Base-by-base conservation (phyloP, 2,888 invertebrate species). In the Lypha dubia region DNA sequence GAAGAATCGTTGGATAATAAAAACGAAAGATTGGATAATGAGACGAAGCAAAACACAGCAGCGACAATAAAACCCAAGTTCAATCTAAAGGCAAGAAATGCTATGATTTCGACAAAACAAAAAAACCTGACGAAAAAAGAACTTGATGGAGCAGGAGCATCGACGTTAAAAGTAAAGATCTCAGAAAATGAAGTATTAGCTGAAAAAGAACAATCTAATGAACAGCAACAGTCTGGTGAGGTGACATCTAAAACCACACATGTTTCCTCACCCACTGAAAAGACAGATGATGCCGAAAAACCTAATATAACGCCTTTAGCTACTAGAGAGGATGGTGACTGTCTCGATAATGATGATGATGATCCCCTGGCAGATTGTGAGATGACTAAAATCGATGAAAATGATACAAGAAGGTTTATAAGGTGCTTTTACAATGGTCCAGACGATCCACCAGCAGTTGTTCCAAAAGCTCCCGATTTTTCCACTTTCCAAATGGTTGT, bases 401-500 rank as follows among this genome's bases (percentile, higher is more conserved):
- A 65, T 2, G 87, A 87, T 44, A 44, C 81, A 0, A 84, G 76
- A 32, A 80, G 76, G n/a, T 86, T 85, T 71, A 70, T 87, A 24
- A 65, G 77, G 22, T 73, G 67, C 8, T 74, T 62, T 20, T 86
- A 87, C 56, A 62, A 49, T 22, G 86, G 80, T 24, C 73, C 87
- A 44, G 88, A 86, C 67, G 17, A 35, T 0, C 49, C 80, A 41
- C 84, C 84, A 15, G 1, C 53, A 24, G 38, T 58, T 28, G 17
- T 24, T 11, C 62, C 38, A 46, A 60, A 60, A 56, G 79, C 22
- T 1, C 83, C 79, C 38, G 88, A 88, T 73, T 88, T 89, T 41
- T 75, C 84, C 0, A 86, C 86, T 17, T 89, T 86, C 46, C 88
- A 89, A 83, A 87, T 91, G 88, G 88, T 88, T 11, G 85, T 91